A percentile compares a stretch with the other conserved stretches of the same genome.
phyloP scores from a whole-genome alignment of 2,888 invertebrate genomes.

The Fragum fragum region DNA sequence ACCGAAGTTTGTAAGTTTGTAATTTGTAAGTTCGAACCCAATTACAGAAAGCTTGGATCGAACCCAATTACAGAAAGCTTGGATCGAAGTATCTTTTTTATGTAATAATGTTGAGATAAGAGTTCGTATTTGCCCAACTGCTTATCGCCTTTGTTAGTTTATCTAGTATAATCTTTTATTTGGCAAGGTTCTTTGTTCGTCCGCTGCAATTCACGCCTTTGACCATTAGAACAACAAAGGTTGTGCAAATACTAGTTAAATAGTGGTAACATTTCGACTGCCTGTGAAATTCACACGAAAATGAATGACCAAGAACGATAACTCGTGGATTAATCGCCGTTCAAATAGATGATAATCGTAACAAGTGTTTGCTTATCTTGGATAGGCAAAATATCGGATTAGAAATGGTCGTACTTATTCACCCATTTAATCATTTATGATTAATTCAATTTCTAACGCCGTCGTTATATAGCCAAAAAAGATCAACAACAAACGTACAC shows the following conservation, averaged over 20 bases:
- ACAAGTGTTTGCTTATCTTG: slow-evolving; percentile 12
- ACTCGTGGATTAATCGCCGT: neutral
- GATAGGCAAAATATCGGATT: neutral
- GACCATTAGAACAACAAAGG: slow-evolving; percentile 27
- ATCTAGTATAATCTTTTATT: slow-evolving; percentile 15
- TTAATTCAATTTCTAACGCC: too few species aligned
- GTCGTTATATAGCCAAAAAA: too few species aligned
- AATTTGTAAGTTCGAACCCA: too few species aligned
- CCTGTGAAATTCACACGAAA: slow-evolving; percentile 25
- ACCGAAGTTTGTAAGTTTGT: too few species aligned
- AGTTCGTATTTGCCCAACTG: slow-evolving; percentile 14
- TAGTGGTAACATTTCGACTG: slow-evolving; percentile 20
- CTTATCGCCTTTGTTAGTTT: slow-evolving; percentile 16
- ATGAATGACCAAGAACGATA: slow-evolving; percentile 7
- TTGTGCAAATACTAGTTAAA: slow-evolving; percentile 26
- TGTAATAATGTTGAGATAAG: neutral
- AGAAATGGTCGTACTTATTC: neutral
- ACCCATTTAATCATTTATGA: too few species aligned
- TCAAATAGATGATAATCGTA: slow-evolving; percentile 12
- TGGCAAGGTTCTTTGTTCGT: slow-evolving; percentile 21
- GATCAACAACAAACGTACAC: too few species aligned
- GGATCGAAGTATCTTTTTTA: too few species aligned
- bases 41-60: too few species aligned
- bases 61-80: too few species aligned
- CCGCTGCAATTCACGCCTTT: slow-evolving; percentile 22